Percentiles rank a stretch among this genome's conserved stretches.
Conservation (phyloP, 1,140 invertebrate genomes). For the Brachionus asplanchnoidis region DNA sequence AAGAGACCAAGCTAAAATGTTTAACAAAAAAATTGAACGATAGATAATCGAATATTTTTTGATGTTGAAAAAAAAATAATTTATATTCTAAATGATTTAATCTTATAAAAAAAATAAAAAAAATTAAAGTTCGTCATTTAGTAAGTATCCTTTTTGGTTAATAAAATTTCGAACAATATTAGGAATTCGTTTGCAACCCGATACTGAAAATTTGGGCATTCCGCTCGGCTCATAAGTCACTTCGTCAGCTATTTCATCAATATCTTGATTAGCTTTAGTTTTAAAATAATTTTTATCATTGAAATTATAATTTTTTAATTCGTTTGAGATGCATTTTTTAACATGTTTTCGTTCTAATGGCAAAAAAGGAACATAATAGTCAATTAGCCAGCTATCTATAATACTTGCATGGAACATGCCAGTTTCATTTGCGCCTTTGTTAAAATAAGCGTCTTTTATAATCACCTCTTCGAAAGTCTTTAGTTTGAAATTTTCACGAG, state of each 20-base stretch:
- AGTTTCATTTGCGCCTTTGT: conserved; percentile 59
- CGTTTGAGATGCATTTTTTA: conserved; percentile 63
- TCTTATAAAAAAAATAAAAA: background rate
- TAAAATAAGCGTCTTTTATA: conserved; percentile 68
- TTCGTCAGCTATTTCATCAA: conserved; percentile 47
- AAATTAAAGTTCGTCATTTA: conserved; percentile 12
- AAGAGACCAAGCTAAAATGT: too few relatives aligned
- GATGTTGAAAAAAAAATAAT: too few relatives aligned
- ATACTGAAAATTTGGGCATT: conserved; percentile 56
- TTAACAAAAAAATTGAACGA: too few relatives aligned
- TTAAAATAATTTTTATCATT: background rate
- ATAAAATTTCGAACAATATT: conserved; percentile 51
- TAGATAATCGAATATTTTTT: too few relatives aligned
- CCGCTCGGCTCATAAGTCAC: conserved; percentile 58
- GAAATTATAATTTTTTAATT: conserved; percentile 46
- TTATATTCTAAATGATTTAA: background rate
- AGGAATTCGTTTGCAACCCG: conserved; percentile 60
- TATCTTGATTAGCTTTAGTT: background rate
- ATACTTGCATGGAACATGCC: conserved; percentile 72
- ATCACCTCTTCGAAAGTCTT: conserved; percentile 73
- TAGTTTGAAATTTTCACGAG: conserved; percentile 48
- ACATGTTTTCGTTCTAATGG: conserved; percentile 81
- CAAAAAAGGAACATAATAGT: conserved; percentile 86
- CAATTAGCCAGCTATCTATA: conserved; percentile 78
- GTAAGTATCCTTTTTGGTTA: background rate